Evolutionary conservation across 2,113 vertebrate genomes (phyloP).

Genomic region (Gavia stellata): DNA sequence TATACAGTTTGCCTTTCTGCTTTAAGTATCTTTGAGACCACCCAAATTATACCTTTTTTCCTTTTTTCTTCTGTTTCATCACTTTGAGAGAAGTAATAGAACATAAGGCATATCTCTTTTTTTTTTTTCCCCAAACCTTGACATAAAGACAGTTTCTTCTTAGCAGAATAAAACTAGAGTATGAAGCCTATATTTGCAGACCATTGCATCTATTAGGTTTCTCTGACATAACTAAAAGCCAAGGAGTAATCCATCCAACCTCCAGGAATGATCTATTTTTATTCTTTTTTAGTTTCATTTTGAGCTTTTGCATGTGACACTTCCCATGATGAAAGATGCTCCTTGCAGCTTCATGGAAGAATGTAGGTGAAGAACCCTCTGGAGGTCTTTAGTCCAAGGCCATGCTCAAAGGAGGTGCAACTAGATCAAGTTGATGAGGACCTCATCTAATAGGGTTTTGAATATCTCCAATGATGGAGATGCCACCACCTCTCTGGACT

Average conservation of each 20-base stretch:
- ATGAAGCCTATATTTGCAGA: neutral
- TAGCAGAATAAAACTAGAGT: neutral
- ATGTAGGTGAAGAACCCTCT: neutral
- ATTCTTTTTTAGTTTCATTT: neutral
- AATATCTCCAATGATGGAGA: neutral
- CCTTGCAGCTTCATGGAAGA: neutral
- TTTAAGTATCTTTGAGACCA: neutral
- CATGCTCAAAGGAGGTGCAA: neutral
- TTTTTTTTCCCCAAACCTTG: neutral
- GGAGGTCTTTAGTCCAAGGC: neutral
- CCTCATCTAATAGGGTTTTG: neutral
- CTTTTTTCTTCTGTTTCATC: neutral
- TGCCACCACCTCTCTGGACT: neutral
- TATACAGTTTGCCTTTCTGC: neutral
- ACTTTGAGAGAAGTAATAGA: neutral
- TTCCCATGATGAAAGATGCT: neutral
- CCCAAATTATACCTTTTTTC: neutral
- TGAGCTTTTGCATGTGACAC: neutral
- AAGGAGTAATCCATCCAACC: neutral
- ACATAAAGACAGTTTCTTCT: neutral
- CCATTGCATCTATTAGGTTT: neutral
- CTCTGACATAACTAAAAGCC: neutral
- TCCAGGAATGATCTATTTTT: neutral
- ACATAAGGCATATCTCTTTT: too few species aligned
- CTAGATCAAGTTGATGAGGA: neutral